These are phyloP conservation scores for Catharus fuscescens DNA, from an alignment of 2,113 vertebrate genomes.

Conservation along the genomic window DNA sequence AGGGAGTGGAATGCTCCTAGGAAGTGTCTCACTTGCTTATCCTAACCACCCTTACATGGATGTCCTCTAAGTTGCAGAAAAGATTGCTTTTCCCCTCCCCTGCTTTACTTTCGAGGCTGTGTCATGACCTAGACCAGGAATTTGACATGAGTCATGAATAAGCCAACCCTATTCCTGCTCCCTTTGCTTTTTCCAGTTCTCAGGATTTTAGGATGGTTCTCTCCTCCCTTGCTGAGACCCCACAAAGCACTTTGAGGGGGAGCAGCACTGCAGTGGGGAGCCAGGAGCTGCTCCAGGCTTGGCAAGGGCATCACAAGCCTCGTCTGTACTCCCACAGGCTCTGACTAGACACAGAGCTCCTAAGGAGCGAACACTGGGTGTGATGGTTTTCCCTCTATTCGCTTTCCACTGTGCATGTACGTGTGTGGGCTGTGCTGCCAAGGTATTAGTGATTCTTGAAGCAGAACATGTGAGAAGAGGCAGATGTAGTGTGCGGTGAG, in stretches of 20 bases:
- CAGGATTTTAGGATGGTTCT: not conserved
- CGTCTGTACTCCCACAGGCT: not conserved
- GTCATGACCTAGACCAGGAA: not conserved
- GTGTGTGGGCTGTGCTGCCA: not conserved
- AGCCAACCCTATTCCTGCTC: not conserved
- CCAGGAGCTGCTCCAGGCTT: not conserved
- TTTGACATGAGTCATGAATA: not conserved
- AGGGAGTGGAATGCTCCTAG: not conserved
- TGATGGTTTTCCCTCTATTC: not conserved
- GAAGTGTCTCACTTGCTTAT: not conserved
- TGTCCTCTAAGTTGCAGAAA: not conserved
- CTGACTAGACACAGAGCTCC: not conserved
- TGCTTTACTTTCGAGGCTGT: not conserved
- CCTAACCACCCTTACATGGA: not conserved
- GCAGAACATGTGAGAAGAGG: not conserved
- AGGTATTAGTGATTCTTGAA: constrained; percentile 14
- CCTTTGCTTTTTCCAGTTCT: not conserved
- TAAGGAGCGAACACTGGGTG: not conserved
- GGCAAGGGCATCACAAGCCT: not conserved
- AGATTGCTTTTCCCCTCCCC: not conserved
- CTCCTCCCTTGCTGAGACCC: not conserved
- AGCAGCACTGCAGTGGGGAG: not conserved
- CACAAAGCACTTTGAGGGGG: not conserved
- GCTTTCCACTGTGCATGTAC: not conserved
- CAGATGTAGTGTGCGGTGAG: not conserved